These are phyloP conservation scores for Eublepharis macularius DNA, from an alignment of 2,113 vertebrate species.

Conservation along the genomic window DNA sequence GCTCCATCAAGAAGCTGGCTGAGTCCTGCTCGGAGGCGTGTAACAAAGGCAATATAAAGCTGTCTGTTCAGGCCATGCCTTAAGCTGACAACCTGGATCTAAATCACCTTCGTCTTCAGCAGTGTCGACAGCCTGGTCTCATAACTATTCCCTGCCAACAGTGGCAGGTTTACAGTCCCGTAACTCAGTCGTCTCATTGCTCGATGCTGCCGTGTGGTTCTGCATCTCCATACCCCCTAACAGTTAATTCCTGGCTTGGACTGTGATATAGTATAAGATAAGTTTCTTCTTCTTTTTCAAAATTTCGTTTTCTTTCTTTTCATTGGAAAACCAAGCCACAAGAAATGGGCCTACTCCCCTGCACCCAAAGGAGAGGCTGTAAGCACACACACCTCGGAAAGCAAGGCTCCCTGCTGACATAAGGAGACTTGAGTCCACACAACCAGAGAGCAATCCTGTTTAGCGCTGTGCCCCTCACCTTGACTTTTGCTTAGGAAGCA, in stretches of 20 bases:
- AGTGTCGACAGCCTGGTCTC: not conserved
- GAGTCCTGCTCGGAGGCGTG: not conserved
- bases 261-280: rapidly evolving
- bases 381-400: not conserved
- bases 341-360: not conserved
- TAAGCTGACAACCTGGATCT: not conserved
- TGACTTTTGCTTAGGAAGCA: not conserved
- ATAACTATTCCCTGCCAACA: not conserved
- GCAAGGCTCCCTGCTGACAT: not conserved
- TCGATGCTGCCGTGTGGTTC: not conserved
- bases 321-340: not conserved
- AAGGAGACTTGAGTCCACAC: not conserved
- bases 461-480: rapidly evolving
- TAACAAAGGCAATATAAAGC: not conserved
- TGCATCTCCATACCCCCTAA: rapidly evolving
- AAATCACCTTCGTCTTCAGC: slow-evolving; percentile 14
- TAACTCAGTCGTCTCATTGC: not conserved
- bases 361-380: not conserved
- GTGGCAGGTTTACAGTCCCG: not conserved
- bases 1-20: slow-evolving; percentile 6
- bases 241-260: not conserved
- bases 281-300: not conserved
- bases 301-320: not conserved
- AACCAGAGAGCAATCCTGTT: rapidly evolving
- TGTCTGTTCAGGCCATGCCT: slow-evolving; percentile 14